Evolutionary conservation across 2,797 vertebrate species (phyloP).

Genomic region (Pogoniulus pusillus): DNA sequence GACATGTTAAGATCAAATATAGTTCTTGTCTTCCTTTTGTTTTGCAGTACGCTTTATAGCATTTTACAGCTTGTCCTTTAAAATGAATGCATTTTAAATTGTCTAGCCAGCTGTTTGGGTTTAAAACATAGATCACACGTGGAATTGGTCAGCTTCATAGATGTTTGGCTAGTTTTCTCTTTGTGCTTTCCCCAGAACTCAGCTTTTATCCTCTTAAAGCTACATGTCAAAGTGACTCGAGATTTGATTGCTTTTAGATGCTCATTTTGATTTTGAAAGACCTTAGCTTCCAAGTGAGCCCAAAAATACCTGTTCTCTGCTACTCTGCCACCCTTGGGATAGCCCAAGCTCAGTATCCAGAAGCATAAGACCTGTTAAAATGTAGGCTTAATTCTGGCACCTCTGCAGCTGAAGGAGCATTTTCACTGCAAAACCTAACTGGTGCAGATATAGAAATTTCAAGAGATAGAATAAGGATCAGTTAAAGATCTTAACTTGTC

Average conservation of each 20-base stretch:
- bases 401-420: background rate
- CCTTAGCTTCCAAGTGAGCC: background rate
- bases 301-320: background rate
- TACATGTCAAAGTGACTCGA: background rate
- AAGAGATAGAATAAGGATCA: background rate
- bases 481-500: background rate
- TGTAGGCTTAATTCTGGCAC: background rate
- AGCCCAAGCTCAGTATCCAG: background rate
- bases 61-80: background rate
- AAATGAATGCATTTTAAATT: background rate
- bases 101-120: background rate
- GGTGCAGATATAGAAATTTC: background rate
- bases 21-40: background rate
- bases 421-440: background rate
- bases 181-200: background rate
- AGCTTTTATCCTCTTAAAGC: background rate
- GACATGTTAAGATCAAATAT: background rate
- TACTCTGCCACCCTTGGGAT: background rate
- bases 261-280: background rate
- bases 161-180: background rate
- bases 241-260: background rate
- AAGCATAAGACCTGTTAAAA: background rate
- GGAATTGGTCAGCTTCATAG: background rate
- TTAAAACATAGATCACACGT: background rate
- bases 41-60: background rate